Conservation (phyloP, 2,113 vertebrate genomes). For the Catharus minimus region DNA sequence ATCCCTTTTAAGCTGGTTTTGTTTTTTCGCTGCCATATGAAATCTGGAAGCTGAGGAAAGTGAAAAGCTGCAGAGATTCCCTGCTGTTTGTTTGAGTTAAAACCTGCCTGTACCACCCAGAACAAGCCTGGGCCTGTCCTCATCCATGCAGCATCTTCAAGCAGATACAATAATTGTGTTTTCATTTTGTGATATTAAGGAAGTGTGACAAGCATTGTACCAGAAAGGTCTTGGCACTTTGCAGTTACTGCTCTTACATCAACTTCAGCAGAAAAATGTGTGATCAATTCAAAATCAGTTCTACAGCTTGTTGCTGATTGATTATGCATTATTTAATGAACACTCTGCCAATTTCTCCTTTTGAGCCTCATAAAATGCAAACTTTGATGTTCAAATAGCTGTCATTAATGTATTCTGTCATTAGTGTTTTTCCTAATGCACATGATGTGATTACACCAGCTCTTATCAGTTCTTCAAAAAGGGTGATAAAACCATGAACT, state of each 20-base stretch:
- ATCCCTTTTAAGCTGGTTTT: neutral
- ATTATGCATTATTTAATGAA: constrained; percentile 7
- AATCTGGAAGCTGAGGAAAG: neutral
- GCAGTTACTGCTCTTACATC: neutral
- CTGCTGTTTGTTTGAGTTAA: neutral
- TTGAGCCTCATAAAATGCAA: neutral
- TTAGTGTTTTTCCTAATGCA: neutral
- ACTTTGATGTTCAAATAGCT: neutral
- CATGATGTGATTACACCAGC: neutral
- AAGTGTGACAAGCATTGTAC: neutral
- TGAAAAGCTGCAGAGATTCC: neutral
- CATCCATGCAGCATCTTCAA: neutral
- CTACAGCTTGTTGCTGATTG: neutral
- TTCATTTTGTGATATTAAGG: neutral
- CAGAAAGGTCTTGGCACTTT: neutral
- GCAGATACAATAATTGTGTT: neutral
- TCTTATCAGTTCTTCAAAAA: neutral
- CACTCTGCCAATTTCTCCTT: neutral
- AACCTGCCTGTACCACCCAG: neutral
- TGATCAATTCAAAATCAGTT: neutral
- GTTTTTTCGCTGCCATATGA: neutral
- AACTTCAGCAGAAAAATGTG: neutral
- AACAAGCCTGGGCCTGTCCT: neutral
- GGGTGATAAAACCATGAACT: neutral
- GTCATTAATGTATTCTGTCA: neutral